Conservation (phyloP, 2,797 vertebrate species). For the Crenuchus spilurus region DNA sequence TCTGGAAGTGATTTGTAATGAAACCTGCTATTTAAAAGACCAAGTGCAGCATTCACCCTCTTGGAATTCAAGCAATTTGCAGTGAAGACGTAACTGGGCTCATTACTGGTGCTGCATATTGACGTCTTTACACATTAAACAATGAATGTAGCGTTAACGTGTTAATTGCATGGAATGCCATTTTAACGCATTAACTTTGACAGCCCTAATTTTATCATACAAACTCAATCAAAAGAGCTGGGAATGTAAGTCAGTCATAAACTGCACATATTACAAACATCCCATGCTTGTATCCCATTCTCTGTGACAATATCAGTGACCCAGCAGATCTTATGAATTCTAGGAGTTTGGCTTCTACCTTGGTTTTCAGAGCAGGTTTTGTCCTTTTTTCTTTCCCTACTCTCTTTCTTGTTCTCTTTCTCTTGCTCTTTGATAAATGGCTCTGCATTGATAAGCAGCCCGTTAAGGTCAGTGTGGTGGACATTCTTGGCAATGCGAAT, state of each 20-base stretch:
- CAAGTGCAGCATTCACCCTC: too few relatives aligned
- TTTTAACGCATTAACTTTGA: too few relatives aligned
- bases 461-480: slow-evolving; percentile 72
- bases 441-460: slow-evolving; percentile 70
- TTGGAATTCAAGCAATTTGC: too few relatives aligned
- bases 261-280: slow-evolving; percentile 17
- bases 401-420: slow-evolving; percentile 9
- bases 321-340: slow-evolving; percentile 34
- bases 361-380: slow-evolving; percentile 1
- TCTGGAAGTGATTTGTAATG: too few relatives aligned
- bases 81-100: too few relatives aligned
- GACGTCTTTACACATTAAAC: too few relatives aligned
- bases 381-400: neutral
- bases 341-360: slow-evolving; percentile 22
- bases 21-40: too few relatives aligned
- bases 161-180: too few relatives aligned
- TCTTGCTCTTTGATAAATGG: slow-evolving; percentile 72
- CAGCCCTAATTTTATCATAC: too few relatives aligned
- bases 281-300: slow-evolving; percentile 37
- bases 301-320: slow-evolving; percentile 45
- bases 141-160: too few relatives aligned
- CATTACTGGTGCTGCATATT: too few relatives aligned
- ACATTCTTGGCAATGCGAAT: slow-evolving; percentile 63
- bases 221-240: slow-evolving; percentile 5
- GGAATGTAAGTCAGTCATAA: slow-evolving; percentile 20